Evolutionary conservation across 2,888 invertebrate genomes (phyloP).

Genomic region (Nemotelus nigrinus): DNA sequence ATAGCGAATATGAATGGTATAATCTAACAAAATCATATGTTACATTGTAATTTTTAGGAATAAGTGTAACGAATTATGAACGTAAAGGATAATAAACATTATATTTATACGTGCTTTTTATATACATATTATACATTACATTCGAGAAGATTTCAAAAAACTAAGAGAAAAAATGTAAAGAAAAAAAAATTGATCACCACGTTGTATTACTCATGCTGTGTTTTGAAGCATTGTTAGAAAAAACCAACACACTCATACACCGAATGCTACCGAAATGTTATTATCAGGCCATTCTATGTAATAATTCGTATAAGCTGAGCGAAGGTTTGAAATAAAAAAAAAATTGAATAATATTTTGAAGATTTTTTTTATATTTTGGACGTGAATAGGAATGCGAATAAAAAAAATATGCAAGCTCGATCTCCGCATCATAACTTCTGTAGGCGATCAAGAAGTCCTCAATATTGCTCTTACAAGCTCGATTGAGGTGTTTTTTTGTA

Average conservation of each 20-base stretch:
- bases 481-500: too few species aligned
- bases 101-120: constrained; percentile 50
- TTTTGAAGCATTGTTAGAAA: constrained; percentile 25
- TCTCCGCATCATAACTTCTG: too few species aligned
- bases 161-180: constrained; percentile 7
- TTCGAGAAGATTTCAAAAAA: constrained; percentile 22
- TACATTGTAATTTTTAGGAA: constrained; percentile 26
- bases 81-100: constrained; percentile 42
- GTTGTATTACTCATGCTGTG: constrained; percentile 11
- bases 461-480: too few species aligned
- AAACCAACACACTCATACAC: background rate
- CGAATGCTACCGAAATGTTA: background rate
- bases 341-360: too few species aligned
- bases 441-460: too few species aligned
- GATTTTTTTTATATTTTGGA: too few species aligned
- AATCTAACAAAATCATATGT: background rate
- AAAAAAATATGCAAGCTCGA: too few species aligned
- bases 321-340: too few species aligned
- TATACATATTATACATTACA: constrained; percentile 44
- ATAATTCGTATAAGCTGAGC: too few species aligned
- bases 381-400: too few species aligned
- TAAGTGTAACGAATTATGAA: background rate
- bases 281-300: background rate
- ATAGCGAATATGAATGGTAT: too few species aligned
- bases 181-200: constrained; percentile 21